phyloP scores from a whole-genome alignment of 2,797 vertebrate genomes.

The Gobio occitaniae region DNA sequence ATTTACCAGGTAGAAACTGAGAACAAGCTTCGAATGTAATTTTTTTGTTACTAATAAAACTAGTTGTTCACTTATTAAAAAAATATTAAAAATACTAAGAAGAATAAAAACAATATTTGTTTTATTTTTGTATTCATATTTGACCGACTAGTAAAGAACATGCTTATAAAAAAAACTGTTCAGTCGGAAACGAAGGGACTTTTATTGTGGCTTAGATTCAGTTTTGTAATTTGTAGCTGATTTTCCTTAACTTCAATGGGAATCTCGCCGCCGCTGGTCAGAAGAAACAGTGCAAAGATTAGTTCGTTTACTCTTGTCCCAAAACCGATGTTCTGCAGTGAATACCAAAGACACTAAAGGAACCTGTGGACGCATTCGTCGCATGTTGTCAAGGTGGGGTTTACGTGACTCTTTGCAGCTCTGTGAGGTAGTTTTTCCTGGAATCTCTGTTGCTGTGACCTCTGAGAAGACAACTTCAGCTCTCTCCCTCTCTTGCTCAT shows the following conservation, averaged over 20 bases:
- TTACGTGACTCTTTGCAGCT: background rate
- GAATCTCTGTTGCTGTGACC: slow-evolving; percentile 26
- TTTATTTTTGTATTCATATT: no score
- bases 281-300: background rate
- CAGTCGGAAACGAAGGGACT: background rate
- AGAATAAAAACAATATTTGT: background rate
- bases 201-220: background rate
- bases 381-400: slow-evolving; percentile 10
- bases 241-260: background rate
- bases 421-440: background rate
- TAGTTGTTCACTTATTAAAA: background rate
- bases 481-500: background rate
- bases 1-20: background rate
- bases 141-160: background rate
- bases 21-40: background rate
- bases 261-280: background rate
- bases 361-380: background rate
- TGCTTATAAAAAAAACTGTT: background rate
- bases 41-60: background rate
- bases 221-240: background rate
- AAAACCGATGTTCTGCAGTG: background rate
- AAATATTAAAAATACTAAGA: background rate
- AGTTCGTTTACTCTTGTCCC: no score
- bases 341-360: background rate
- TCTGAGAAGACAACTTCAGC: slow-evolving; percentile 8